phyloP scores from a whole-genome alignment of 2,888 invertebrate genomes.

The Chymomyza procnemis region DNA sequence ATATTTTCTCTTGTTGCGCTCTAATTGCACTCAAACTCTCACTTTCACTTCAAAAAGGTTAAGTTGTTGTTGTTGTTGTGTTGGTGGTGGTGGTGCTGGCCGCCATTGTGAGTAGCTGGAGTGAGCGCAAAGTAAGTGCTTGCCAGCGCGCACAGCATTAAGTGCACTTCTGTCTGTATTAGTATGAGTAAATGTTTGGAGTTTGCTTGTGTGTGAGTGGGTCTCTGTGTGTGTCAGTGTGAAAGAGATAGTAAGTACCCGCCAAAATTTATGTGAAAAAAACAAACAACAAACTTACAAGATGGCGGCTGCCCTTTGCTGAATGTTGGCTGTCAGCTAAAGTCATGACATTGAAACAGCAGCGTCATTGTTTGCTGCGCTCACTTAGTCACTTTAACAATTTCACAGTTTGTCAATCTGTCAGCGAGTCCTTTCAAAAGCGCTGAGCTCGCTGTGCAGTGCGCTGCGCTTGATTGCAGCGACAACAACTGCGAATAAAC shows the following conservation, averaged over 20 bases:
- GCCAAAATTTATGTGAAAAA: slow-evolving; percentile 15
- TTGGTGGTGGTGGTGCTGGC: no score
- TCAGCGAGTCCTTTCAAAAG: slow-evolving; percentile 13
- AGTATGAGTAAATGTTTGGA: neutral
- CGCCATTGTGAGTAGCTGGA: slow-evolving; percentile 24
- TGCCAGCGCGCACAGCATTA: slow-evolving; percentile 54
- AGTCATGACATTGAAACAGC: neutral
- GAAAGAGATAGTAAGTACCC: neutral
- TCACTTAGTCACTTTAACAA: slow-evolving; percentile 2
- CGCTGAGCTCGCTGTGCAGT: neutral
- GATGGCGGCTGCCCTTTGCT: slow-evolving; percentile 35
- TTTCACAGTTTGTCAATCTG: neutral
- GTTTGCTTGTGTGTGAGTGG: neutral
- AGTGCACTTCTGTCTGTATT: slow-evolving; percentile 49
- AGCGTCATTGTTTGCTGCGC: neutral
- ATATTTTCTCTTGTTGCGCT: neutral
- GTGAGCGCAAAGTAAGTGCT: neutral
- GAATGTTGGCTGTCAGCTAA: neutral
- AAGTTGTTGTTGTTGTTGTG: no score
- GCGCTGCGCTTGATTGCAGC: slow-evolving; percentile 30
- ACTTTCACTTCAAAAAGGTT: slow-evolving; percentile 10
- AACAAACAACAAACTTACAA: slow-evolving; percentile 27
- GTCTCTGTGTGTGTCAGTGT: slow-evolving; percentile 10
- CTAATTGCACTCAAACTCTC: slow-evolving; percentile 2
- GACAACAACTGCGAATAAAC: slow-evolving; percentile 10